Conservation (phyloP, 2,797 vertebrate genomes). For the Acrossocheilus fasciatus region DNA sequence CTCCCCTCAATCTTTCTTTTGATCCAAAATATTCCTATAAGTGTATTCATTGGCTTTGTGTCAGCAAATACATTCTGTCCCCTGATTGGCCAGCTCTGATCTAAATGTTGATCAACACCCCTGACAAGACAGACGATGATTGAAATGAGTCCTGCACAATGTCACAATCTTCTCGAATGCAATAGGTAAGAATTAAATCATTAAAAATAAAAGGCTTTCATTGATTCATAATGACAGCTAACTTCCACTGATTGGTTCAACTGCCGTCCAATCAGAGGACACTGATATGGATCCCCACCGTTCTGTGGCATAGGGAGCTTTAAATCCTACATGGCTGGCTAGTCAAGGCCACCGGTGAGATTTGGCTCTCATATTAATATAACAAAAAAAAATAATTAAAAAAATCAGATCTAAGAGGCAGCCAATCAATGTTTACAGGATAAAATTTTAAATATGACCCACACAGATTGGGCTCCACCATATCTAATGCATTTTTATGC, state of each 20-base stretch:
- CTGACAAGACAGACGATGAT: conserved; percentile 43
- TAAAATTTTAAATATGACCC: conserved; percentile 41
- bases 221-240: conserved; percentile 42
- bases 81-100: conserved; percentile 47
- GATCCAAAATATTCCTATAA: conserved; percentile 36
- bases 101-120: conserved; percentile 40
- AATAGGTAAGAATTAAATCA: conserved; percentile 49
- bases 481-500: conserved; percentile 46
- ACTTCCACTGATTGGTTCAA: conserved; percentile 40
- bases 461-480: conserved; percentile 46
- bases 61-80: conserved; percentile 42
- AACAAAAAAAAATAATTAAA: not conserved
- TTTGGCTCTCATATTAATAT: conserved; percentile 38
- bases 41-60: conserved; percentile 35
- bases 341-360: conserved; percentile 51
- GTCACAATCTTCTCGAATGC: conserved; percentile 45
- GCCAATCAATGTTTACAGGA: conserved; percentile 45
- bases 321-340: conserved; percentile 53
- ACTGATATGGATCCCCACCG: conserved; percentile 35
- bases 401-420: conserved; percentile 45
- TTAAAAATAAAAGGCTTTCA: conserved; percentile 49
- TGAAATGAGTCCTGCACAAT: conserved; percentile 55
- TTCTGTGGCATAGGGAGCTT: conserved; percentile 30
- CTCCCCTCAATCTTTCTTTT: conserved; percentile 33
- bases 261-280: conserved; percentile 45